A percentile compares a stretch with the other conserved stretches of the same genome.
phyloP scores from a whole-genome alignment of 1,140 invertebrate species.

The Psilanteris sp. region DNA sequence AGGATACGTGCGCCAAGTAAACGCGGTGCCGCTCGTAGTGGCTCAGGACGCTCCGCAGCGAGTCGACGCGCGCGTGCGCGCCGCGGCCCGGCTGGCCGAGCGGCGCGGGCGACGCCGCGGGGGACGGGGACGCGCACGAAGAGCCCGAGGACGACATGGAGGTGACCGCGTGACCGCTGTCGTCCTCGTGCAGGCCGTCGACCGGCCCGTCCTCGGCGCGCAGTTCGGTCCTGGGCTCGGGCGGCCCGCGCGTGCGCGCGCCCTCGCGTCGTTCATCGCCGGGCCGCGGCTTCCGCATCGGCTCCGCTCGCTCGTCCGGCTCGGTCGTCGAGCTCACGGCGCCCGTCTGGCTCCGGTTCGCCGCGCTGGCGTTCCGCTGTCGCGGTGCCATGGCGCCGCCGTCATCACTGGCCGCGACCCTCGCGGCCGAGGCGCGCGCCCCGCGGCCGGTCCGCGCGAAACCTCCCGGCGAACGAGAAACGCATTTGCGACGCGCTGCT shows the following conservation, averaged over 20 bases:
- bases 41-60: constrained; percentile 66
- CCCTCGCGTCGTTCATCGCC: too few relatives aligned
- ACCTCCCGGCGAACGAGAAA: constrained; percentile 16
- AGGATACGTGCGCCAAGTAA: constrained; percentile 78
- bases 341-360: constrained; percentile 18
- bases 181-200: constrained; percentile 37
- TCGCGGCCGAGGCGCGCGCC: constrained; percentile 1
- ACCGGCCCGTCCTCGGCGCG: too few relatives aligned
- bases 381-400: constrained; percentile 62
- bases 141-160: constrained; percentile 9
- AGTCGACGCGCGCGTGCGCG: constrained; percentile 64
- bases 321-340: background rate
- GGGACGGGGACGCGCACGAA: constrained; percentile 5
- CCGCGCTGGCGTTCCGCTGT: constrained; percentile 49
- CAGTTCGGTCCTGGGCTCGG: too few relatives aligned
- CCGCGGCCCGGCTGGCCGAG: too few relatives aligned
- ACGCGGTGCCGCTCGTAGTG: constrained; percentile 77
- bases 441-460: constrained; percentile 34
- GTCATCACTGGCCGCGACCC: constrained; percentile 39
- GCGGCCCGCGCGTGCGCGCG: too few relatives aligned
- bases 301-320: constrained; percentile 2
- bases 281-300: too few relatives aligned
- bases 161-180: constrained; percentile 49
- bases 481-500: constrained; percentile 68
- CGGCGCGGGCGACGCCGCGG: constrained; percentile 7